A percentile compares a stretch with the other conserved stretches of the same genome.
Conservation (phyloP, 1,140 invertebrate genomes). For the Drosophila watanabei region DNA sequence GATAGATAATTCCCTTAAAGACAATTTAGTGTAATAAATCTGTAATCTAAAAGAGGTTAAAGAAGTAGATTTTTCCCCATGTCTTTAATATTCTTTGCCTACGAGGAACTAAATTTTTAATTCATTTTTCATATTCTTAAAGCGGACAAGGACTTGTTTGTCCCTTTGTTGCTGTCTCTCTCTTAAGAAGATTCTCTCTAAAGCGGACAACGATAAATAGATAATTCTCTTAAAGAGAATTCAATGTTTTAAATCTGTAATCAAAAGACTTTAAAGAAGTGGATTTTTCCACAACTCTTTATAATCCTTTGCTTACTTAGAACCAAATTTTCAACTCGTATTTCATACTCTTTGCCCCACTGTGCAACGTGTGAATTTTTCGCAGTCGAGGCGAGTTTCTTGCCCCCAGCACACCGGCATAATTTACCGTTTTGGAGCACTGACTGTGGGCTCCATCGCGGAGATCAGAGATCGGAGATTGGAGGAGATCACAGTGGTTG, state of each 20-base stretch:
- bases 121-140: not conserved
- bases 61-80: too few species aligned
- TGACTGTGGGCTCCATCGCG: constrained; percentile 32
- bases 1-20: too few species aligned
- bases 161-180: too few species aligned
- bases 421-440: constrained; percentile 75
- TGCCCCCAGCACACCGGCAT: constrained; percentile 66
- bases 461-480: constrained; percentile 10
- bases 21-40: too few species aligned
- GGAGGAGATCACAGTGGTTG: constrained; percentile 10
- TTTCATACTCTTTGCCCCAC: constrained; percentile 12
- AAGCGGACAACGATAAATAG: too few species aligned
- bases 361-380: constrained; percentile 48
- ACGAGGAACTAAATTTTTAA: too few species aligned
- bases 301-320: not conserved
- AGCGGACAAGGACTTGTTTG: too few species aligned
- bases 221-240: too few species aligned
- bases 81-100: too few species aligned
- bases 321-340: not conserved
- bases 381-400: constrained; percentile 21
- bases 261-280: not conserved
- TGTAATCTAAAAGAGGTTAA: too few species aligned
- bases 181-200: not conserved
- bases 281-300: too few species aligned
- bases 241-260: not conserved